These are phyloP conservation scores for Rhagonycha fulva DNA, from an alignment of 2,888 invertebrate genomes.

Conservation along the genomic window DNA sequence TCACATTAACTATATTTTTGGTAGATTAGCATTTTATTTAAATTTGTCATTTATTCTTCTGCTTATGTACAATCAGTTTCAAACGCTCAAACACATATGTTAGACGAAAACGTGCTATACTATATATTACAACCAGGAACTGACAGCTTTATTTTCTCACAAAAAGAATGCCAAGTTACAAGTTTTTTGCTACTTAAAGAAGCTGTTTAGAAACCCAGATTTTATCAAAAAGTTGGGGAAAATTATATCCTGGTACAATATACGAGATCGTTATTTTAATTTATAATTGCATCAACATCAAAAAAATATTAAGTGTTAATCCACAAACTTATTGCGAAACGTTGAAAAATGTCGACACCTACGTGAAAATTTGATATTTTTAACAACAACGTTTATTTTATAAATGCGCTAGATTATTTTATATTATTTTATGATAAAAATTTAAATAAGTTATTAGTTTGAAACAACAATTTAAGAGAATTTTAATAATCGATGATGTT, in stretches of 20 bases:
- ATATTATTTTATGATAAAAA: not conserved
- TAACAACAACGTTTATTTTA: not conserved
- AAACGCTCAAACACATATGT: conserved; percentile 3
- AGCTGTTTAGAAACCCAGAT: not conserved
- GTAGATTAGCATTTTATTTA: not conserved
- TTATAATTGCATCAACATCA: not conserved
- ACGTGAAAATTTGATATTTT: not conserved
- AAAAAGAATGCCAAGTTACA: conserved; percentile 4
- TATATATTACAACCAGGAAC: conserved; percentile 4
- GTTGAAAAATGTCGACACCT: too few species aligned
- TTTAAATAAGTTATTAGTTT: not conserved
- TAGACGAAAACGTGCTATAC: conserved; percentile 1
- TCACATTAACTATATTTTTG: not conserved
- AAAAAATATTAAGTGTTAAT: not conserved
- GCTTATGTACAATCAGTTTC: not conserved
- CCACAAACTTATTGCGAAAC: not conserved
- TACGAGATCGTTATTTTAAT: not conserved
- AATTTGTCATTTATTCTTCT: not conserved
- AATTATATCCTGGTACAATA: not conserved
- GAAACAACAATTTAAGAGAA: not conserved
- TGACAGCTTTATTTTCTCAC: conserved; percentile 2
- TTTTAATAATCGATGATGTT: not conserved
- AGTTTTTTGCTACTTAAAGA: conserved; percentile 1
- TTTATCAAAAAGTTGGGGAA: not conserved
- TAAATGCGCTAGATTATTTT: not conserved